Percentiles rank a stretch among this genome's conserved stretches.
Evolutionary conservation across 2,888 invertebrate genomes (phyloP).

Genomic region (Callyntrura guangdongensis): DNA sequence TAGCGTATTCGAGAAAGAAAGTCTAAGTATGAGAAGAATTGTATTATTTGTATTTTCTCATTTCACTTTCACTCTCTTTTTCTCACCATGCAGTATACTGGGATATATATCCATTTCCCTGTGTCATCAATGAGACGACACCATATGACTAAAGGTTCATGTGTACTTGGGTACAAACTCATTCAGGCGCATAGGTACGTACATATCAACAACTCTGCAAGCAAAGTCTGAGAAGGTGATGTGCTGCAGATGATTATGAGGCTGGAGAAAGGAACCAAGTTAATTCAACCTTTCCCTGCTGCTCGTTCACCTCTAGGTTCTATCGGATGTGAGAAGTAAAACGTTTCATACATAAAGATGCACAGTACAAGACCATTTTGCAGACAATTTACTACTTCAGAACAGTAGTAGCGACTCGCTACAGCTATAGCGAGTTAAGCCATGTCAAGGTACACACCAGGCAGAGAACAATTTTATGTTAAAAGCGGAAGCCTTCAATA

Average conservation of each 20-base stretch:
- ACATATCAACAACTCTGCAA: background rate
- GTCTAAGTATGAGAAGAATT: conserved; percentile 10
- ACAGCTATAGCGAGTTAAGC: background rate
- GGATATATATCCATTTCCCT: background rate
- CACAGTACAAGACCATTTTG: background rate
- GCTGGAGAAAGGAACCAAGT: background rate
- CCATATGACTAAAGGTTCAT: background rate
- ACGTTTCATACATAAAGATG: conserved; percentile 26
- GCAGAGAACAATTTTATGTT: background rate
- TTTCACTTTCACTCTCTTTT: conserved; percentile 58
- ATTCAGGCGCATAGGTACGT: background rate
- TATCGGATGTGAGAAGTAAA: conserved; percentile 7
- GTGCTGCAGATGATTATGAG: background rate
- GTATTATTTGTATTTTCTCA: conserved; percentile 66
- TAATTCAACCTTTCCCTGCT: background rate
- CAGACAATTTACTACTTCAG: background rate
- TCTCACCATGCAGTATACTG: background rate
- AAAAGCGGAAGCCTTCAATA: conserved; percentile 57
- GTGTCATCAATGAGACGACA: background rate
- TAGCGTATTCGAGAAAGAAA: background rate
- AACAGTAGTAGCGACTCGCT: background rate
- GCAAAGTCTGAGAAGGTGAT: conserved; percentile 2
- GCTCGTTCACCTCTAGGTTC: background rate
- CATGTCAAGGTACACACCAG: background rate
- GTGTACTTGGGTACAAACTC: background rate